phyloP scores from a whole-genome alignment of 2,797 vertebrate species.

The Sebastes kiyomatsui region DNA sequence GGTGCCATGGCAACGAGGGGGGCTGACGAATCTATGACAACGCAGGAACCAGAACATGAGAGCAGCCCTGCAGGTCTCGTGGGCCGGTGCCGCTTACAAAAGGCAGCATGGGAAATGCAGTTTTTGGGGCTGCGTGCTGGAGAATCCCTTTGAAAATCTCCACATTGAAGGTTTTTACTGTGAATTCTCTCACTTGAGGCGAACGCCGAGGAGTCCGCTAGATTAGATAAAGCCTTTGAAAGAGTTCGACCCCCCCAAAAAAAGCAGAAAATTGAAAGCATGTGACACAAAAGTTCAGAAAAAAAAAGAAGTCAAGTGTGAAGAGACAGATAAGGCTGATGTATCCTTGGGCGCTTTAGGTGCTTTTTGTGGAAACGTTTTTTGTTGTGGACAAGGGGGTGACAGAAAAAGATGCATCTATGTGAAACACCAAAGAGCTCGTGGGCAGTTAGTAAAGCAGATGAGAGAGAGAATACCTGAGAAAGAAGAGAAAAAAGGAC shows the following conservation, averaged over 20 bases:
- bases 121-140: conserved; percentile 47
- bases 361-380: conserved; percentile 70
- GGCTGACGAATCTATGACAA: conserved; percentile 95
- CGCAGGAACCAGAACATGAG: conserved; percentile 94
- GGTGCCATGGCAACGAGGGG: conserved; percentile 88
- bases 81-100: conserved; percentile 62
- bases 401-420: conserved; percentile 84
- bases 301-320: conserved; percentile 37
- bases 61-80: conserved; percentile 75
- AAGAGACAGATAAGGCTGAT: conserved; percentile 83
- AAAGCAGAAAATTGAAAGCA: conserved; percentile 73
- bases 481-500: conserved; percentile 87
- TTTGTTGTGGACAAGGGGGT: conserved; percentile 83
- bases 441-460: conserved; percentile 94
- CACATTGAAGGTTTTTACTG: conserved; percentile 31
- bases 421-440: conserved; percentile 88
- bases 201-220: conserved; percentile 66
- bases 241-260: conserved; percentile 64
- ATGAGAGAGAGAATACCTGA: conserved; percentile 98
- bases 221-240: conserved; percentile 75
- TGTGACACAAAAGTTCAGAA: conserved; percentile 76
- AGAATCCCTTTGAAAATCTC: conserved; percentile 50
- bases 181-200: conserved; percentile 56
- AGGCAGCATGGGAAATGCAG: conserved; percentile 82
- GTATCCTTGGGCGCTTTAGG: conserved; percentile 71